Percentiles rank a stretch among this genome's conserved stretches.
Conservation (phyloP, 2,113 vertebrate genomes). For the Pachyramphus minor region DNA sequence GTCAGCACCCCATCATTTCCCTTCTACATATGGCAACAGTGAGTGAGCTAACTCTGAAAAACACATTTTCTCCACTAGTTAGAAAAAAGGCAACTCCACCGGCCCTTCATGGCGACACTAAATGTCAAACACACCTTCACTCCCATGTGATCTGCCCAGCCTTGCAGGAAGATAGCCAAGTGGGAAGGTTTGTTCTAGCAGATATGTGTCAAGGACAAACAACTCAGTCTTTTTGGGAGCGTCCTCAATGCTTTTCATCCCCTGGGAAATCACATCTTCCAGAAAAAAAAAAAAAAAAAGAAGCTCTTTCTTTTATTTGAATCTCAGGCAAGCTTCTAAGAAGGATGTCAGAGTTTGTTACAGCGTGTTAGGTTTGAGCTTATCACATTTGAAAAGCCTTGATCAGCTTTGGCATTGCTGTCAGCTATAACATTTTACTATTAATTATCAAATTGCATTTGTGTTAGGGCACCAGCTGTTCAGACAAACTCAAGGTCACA, state of each 20-base stretch:
- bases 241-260: neutral
- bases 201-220: neutral
- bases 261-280: neutral
- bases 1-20: conserved; percentile 69
- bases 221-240: neutral
- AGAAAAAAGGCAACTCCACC: conserved; percentile 9
- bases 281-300: neutral
- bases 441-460: neutral
- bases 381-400: neutral
- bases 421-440: neutral
- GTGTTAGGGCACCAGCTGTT: neutral
- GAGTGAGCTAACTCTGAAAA: conserved; percentile 50
- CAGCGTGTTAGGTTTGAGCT: neutral
- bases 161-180: neutral
- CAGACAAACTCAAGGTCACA: neutral
- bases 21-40: conserved; percentile 56
- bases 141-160: neutral
- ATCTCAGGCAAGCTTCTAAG: neutral
- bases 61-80: neutral
- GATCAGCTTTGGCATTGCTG: neutral
- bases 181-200: neutral
- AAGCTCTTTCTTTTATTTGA: neutral
- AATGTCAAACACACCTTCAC: conserved; percentile 23
- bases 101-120: neutral
- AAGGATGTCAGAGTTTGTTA: neutral